Base-by-base conservation (phyloP, 1,140 invertebrate species). In the Trichonephila inaurata region DNA sequence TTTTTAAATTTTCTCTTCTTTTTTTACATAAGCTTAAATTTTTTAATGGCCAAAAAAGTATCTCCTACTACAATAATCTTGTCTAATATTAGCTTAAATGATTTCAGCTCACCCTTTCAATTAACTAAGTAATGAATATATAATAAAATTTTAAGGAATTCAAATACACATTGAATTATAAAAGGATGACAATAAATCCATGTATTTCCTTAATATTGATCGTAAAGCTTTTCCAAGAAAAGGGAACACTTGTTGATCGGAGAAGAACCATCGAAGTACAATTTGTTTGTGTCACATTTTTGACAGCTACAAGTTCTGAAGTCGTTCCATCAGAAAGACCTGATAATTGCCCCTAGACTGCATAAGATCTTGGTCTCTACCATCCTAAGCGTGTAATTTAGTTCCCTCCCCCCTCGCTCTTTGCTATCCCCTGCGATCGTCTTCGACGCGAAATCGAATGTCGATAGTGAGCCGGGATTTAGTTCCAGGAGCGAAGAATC, bases 391-490 rank as follows among this genome's bases (percentile, higher is more conserved):
- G 40, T 89, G 64, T 89, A 89, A 89, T 89, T 89, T 89, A 69
- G 87, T 28, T 21, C 12, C 16, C 58, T 16, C 16, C 85, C 16
- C 24, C 58, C 40, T 33, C 51, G 7, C 51, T 51, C 51, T 51
- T 10, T 51, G 51, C 51, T 62, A 12, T 61, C 61, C 60, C 24
- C 1, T 19, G 72, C 24, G 89, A 91, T 77, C 69, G 72, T 44
- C 89, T 91, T 83, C 90, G 58, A 91, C 61, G 77, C 18, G 77
- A 64, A 83, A 91, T 91, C 90, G 90, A 91, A 91, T 91, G 90
- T 85, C 90, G 90, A 91, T 91, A 91, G 90, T 44, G 62, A 61
- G 58, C 69, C 77, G 24, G 90, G 90, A 91, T 66, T 91, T 69
- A 21, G 77, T 21, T 85, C 81, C 44, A 51, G 28, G 87, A 89